Conservation (phyloP, 2,113 vertebrate genomes). For the Ammodramus savannarum region DNA sequence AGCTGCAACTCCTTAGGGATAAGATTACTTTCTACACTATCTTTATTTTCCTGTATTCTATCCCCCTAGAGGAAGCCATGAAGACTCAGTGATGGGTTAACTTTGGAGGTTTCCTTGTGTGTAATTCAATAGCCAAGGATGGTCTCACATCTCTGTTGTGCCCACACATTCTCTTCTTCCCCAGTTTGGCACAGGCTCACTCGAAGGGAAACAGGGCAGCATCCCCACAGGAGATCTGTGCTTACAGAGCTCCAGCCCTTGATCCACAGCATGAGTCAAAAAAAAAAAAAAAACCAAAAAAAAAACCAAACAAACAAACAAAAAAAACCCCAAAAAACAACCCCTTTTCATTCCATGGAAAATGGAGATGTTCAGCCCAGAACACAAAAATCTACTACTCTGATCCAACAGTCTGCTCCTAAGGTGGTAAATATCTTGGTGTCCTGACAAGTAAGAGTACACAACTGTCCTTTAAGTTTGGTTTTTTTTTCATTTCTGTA, state of each 20-base stretch:
- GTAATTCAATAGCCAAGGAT: background rate
- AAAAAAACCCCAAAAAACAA: rapidly evolving
- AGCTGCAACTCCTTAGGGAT: too few relatives aligned
- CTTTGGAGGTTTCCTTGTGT: background rate
- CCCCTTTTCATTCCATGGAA: rapidly evolving
- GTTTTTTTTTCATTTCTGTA: background rate
- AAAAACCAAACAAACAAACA: too few relatives aligned
- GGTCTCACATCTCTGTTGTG: rapidly evolving
- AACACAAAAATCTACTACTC: background rate
- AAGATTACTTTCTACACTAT: too few relatives aligned
- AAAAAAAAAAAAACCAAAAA: background rate
- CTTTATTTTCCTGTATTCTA: too few relatives aligned
- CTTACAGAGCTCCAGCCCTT: background rate
- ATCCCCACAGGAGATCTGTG: background rate
- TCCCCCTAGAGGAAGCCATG: background rate
- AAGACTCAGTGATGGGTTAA: background rate
- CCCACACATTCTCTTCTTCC: background rate
- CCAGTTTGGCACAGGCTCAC: rapidly evolving
- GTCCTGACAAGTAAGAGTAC: background rate
- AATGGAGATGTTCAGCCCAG: background rate
- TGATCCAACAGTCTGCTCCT: background rate
- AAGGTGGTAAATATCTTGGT: background rate
- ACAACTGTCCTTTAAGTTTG: background rate
- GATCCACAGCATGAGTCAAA: rapidly evolving
- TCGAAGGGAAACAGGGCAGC: background rate